A percentile compares a stretch with the other conserved stretches of the same genome.
Conservation (phyloP, 2,113 vertebrate species). For the Porphyrio hochstetteri region DNA sequence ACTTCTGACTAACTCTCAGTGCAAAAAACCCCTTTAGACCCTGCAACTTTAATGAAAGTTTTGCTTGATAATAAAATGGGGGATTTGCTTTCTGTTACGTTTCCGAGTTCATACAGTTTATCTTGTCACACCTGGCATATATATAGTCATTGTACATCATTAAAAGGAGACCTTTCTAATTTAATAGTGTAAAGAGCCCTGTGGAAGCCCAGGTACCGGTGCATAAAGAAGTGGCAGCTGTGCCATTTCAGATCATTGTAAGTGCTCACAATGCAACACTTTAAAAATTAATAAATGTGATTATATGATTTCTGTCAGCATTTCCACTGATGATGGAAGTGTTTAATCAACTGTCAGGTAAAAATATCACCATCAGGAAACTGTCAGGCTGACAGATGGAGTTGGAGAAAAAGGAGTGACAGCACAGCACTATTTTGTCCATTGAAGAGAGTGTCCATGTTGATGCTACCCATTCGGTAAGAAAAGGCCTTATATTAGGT, state of each 20-base stretch:
- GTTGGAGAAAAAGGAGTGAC: not conserved
- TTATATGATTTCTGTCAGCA: constrained; percentile 42
- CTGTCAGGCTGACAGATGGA: constrained; percentile 12
- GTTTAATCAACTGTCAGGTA: constrained; percentile 41
- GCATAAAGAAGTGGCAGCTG: constrained; percentile 68
- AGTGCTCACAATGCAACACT: constrained; percentile 53
- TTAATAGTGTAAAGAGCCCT: constrained; percentile 27
- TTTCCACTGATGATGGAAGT: constrained; percentile 52
- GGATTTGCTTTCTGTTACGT: not conserved
- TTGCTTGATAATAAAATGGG: not conserved
- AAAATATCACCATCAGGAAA: not conserved
- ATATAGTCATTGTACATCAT: not conserved
- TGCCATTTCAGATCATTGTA: constrained; percentile 64
- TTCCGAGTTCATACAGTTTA: constrained; percentile 22
- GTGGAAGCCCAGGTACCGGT: constrained; percentile 30
- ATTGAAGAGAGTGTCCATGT: not conserved
- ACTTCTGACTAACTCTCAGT: not conserved
- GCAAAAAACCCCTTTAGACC: not conserved
- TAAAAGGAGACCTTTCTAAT: not conserved
- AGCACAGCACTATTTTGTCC: not conserved
- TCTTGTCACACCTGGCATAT: not conserved
- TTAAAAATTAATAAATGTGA: constrained; percentile 74
- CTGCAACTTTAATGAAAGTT: not conserved
- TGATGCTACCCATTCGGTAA: not conserved
- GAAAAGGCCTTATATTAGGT: not conserved